Base-by-base conservation (phyloP, 1,140 invertebrate species). In the Chironomus striatipennis region DNA sequence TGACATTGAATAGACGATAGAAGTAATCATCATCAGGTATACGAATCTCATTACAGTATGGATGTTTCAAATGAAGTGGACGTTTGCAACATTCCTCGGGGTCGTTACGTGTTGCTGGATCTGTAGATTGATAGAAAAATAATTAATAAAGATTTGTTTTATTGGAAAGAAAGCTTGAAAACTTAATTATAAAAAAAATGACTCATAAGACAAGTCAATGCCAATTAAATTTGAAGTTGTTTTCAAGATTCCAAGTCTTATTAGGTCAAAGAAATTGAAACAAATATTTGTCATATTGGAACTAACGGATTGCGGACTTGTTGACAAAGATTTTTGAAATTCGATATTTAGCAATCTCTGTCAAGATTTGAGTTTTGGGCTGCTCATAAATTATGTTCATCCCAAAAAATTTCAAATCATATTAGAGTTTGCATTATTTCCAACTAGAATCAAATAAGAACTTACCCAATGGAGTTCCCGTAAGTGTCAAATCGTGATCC, bases 11-110 rank as follows among this genome's bases (percentile, higher is more conserved):
- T 24, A 93, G 85, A 12, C 89, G 87, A 85, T 94, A 97, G 86
- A 96, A 97, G 79, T 94, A 93, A 83, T 98, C 96, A 79, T 96
- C 91, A 74, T 91, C 89, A 0, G 95, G 95, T 24, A 98, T 91
- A 43, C 85, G 81, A 76, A 98, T 96, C 82, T 96, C 93, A 79
- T 96, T 91, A 81, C 96, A 98, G 79, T 95, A 95, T 0, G 93
- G 94, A 84, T 96, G 93, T 78, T 93, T 93, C 10, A 90, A 83
- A 77, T 93, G 89, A 8, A 87, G 85, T 5, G 91, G 88, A 8
- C 91, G 85, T 77, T 91, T 86, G 80, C 94, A 96, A 80, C 94
- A 96, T 80, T 95, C 92, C 83, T 93, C 92, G 3, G 92, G 92
- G 81, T 94, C 93, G 81, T 95, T 94, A 75, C 91, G 87, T 80